These are phyloP conservation scores for Cladorhizidae sp. DNA, from an alignment of 37 sponge, comb jelly and placozoan genomes.

Conservation along the genomic window DNA sequence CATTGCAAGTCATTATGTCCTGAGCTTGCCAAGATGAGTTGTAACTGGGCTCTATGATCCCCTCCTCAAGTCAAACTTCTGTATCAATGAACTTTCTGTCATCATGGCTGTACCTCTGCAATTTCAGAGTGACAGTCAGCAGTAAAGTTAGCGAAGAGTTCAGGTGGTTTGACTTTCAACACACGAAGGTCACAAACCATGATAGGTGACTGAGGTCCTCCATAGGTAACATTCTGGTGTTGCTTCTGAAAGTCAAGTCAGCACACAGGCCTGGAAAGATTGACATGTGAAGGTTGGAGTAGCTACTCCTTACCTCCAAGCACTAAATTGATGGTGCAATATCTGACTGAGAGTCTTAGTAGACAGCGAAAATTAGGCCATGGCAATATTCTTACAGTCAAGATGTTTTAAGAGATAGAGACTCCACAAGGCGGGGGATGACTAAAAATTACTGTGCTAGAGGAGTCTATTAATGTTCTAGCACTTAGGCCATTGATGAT, in stretches of 20 bases:
- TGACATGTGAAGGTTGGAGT: background rate
- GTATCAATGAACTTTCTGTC: too few species aligned
- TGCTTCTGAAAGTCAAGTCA: constrained; percentile 19
- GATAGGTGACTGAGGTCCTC: too few species aligned
- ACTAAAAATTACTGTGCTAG: background rate
- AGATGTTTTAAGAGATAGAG: background rate
- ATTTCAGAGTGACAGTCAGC: too few species aligned
- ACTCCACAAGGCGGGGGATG: background rate
- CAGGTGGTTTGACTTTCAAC: too few species aligned
- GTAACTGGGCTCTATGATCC: too few species aligned
- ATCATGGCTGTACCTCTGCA: too few species aligned
- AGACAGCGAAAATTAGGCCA: constrained; percentile 13
- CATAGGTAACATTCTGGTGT: constrained; percentile 12
- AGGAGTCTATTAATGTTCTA: constrained; percentile 5
- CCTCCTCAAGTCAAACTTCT: too few species aligned
- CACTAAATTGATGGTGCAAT: background rate
- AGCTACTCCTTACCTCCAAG: background rate
- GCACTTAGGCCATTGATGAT: constrained; percentile 11
- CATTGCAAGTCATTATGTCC: too few species aligned
- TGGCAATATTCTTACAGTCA: background rate
- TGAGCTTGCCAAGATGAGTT: too few species aligned
- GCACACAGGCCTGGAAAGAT: constrained; percentile 10
- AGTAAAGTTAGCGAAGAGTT: too few species aligned
- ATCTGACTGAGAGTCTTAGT: constrained; percentile 1
- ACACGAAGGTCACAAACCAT: too few species aligned